Base-by-base conservation (phyloP, 2,888 invertebrate genomes). In the Parnassius glacialis region DNA sequence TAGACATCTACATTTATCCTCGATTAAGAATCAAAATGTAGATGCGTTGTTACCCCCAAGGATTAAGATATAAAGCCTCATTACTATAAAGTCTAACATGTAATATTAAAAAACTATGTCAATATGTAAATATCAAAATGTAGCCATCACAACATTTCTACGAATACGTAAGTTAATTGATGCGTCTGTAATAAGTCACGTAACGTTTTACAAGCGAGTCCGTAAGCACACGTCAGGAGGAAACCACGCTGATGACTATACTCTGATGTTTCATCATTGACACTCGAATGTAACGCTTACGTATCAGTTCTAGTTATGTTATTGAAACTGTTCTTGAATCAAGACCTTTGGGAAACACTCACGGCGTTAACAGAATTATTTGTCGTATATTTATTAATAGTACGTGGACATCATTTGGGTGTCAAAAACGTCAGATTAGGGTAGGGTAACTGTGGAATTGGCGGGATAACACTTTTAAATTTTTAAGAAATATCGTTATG, bases 271-370 rank as follows among this genome's bases (percentile, higher is more conserved):
- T 51, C 51, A 50, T 55, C 42, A 51, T 11, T 13, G 53, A n/a
- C 42, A 52, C 41, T 12, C 7, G 12, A 2, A 13, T 10, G 16
- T 59, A 53, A 42, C 44, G 9, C 12, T 57, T 51, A 61, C 61
- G 61, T 61, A 56, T 56, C 9, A 61, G 11, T 61, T 45, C 61
- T 41, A 61, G 44, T 56, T 34, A 61, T 9, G 48, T n/a, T 53
- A n/a, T 43, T 20, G n/a, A 43, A 11, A 16, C 41, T 25, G 10
- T 41, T 10, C 12, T 10, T 44, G 13, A 47, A 50, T 50, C 48
- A 43, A 52, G 76, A 67, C 76, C 78, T 81, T 79, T 66, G 80
- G 81, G 76, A 79, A 78, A 76, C 68, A 74, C 81, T 78, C 7
- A 12, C 12, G 12, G 16, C 11, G 42, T 60, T 54, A 43, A 42